Evolutionary conservation across 2,888 invertebrate genomes (phyloP), one percentile per base, ranked within the genome.

Genomic region (Litoditis marina): DNA sequence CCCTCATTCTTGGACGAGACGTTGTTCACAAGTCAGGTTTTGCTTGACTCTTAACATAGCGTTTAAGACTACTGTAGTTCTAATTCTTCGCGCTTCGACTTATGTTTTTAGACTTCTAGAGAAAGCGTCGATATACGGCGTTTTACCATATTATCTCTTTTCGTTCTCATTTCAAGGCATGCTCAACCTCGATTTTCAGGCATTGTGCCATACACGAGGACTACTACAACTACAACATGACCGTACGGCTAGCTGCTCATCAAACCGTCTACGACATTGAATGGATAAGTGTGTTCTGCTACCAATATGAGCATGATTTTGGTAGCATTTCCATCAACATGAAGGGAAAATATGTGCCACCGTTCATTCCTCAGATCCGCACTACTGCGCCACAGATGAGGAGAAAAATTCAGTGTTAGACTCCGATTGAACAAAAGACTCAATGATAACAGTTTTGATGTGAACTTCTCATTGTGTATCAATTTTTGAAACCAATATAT

Each of bases 221-320:
- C 54, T 77, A 76, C 49, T 63, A 68, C 0, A 63, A 76, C 16
- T 60, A 55, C 27, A 73, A 76, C 7, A 53, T 81, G 50, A 65
- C 69, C 7, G 69, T 76, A 2, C 69, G 74, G 3, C 69, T 80
- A 32, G 63, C 68, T 34, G 67, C 63, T 0, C 65, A 63, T 22
- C 77, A 76, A 56, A 76, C 76, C 7, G 63, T 81, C 42, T 79
- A 79, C 60, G 73, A 77, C 51, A 72, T 80, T 22, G 73, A 76
- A 44, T 80, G 77, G 64, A 60, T 80, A 25, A 69, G 73, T 27
- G 70, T 80, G 7, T 78, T 74, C 46, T 74, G 73, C 44, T 73
- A 68, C 59, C 69, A 66, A 25, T 73, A 70, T 34, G 69, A 66
- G 2, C 72, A 72, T 42, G 77, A 80, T 63, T 80, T 80, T 57